Evolutionary conservation across 2,888 invertebrate genomes (phyloP).

Genomic region (Seira ritae): DNA sequence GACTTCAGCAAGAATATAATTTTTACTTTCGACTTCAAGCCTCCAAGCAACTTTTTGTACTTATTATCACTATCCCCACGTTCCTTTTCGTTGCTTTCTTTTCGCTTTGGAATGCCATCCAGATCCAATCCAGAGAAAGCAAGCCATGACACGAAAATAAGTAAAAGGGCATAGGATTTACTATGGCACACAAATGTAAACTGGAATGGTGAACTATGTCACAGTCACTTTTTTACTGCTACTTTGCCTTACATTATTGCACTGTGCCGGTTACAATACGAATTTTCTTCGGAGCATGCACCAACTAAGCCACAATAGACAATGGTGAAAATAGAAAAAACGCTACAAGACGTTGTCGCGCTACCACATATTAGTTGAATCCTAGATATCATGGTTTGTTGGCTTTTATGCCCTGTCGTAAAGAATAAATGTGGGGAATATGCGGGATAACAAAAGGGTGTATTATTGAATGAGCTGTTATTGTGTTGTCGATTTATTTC

Average conservation of each 20-base stretch:
- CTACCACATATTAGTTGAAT: too few species aligned
- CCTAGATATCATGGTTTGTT: slow-evolving; percentile 42
- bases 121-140: too few species aligned
- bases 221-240: not conserved
- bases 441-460: slow-evolving; percentile 34
- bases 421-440: slow-evolving; percentile 48
- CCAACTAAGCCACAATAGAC: too few species aligned
- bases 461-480: slow-evolving; percentile 41
- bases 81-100: too few species aligned
- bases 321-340: not conserved
- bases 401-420: slow-evolving; percentile 53
- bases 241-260: not conserved
- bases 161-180: not conserved
- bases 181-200: not conserved
- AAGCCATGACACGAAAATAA: too few species aligned
- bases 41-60: too few species aligned
- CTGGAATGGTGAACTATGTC: not conserved
- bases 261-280: not conserved
- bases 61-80: too few species aligned
- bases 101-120: too few species aligned
- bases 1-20: too few species aligned
- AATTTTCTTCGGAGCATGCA: too few species aligned
- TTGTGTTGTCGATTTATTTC: slow-evolving; percentile 33
- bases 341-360: not conserved
- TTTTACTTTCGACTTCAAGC: too few species aligned